These are phyloP conservation scores for Drosophila nr. perissopoda DNA, from an alignment of 2,888 invertebrate species.

Conservation along the genomic window DNA sequence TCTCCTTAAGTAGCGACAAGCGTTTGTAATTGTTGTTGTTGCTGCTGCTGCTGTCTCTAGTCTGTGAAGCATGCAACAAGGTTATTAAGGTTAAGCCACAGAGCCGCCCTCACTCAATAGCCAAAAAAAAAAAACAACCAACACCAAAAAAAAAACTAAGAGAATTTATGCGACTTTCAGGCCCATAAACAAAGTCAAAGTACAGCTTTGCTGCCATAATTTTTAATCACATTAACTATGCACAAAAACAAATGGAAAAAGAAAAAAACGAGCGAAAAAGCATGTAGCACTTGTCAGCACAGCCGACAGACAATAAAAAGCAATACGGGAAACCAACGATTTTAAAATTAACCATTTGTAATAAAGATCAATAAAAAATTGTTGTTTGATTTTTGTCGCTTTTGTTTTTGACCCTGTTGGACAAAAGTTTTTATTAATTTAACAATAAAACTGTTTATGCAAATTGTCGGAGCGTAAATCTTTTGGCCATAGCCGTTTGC, in stretches of 20 bases:
- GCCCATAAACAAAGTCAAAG: constrained; percentile 34
- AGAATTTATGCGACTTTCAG: constrained; percentile 11
- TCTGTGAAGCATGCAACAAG: constrained; percentile 64
- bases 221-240: constrained; percentile 76
- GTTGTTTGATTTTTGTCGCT: constrained; percentile 41
- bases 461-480: constrained; percentile 63
- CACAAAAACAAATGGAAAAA: constrained; percentile 13
- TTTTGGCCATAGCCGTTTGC: constrained; percentile 50
- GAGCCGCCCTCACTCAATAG: constrained; percentile 30
- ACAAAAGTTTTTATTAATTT: constrained; percentile 73
- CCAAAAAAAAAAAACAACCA: neutral
- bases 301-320: constrained; percentile 72
- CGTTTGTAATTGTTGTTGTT: constrained; percentile 34
- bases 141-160: neutral
- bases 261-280: constrained; percentile 72
- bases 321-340: constrained; percentile 42
- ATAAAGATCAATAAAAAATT: constrained; percentile 74
- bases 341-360: constrained; percentile 57
- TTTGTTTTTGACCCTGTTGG: constrained; percentile 38
- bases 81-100: constrained; percentile 73
- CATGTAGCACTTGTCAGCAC: constrained; percentile 80
- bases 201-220: constrained; percentile 64
- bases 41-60: constrained; percentile 15
- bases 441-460: constrained; percentile 81
- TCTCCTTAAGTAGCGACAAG: constrained; percentile 72